phyloP scores from a whole-genome alignment of 2,888 invertebrate species.

The Carcina quercana region DNA sequence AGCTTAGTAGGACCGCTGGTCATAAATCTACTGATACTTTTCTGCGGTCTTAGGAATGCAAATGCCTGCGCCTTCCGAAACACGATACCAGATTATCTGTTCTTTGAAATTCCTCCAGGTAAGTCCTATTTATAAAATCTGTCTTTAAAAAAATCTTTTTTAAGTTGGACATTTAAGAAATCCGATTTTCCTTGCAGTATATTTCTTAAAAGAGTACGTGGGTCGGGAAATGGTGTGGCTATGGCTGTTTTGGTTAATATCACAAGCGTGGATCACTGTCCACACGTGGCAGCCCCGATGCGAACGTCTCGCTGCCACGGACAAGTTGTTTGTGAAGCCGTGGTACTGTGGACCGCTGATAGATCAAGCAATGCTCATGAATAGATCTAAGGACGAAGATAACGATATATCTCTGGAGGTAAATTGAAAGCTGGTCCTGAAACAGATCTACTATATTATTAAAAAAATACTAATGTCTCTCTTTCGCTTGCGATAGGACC shows the following conservation, averaged over 20 bases:
- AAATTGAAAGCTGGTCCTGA: no score
- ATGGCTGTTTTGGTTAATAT: constrained; percentile 86
- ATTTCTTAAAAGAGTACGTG: constrained; percentile 70
- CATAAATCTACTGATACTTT: constrained; percentile 78
- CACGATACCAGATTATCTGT: constrained; percentile 86
- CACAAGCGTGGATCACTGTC: constrained; percentile 89
- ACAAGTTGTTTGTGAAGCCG: constrained; percentile 87
- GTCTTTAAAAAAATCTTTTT: neutral
- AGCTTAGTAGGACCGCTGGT: constrained; percentile 84
- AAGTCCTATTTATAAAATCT: neutral
- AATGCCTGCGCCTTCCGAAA: constrained; percentile 80
- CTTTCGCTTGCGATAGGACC: neutral
- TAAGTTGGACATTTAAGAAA: no score
- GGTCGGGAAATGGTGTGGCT: constrained; percentile 81
- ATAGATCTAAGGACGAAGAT: constrained; percentile 82
- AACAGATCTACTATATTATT: neutral
- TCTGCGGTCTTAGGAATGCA: constrained; percentile 78
- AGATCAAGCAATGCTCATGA: constrained; percentile 89
- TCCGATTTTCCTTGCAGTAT: constrained; percentile 39
- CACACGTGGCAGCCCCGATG: constrained; percentile 91
- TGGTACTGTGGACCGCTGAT: constrained; percentile 89
- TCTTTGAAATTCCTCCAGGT: constrained; percentile 86
- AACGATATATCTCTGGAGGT: constrained; percentile 64
- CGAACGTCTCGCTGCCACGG: constrained; percentile 88
- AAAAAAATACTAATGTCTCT: neutral